These are phyloP conservation scores for Drosophila busckii DNA, from an alignment of 1,140 invertebrate species.

Conservation along the genomic window DNA sequence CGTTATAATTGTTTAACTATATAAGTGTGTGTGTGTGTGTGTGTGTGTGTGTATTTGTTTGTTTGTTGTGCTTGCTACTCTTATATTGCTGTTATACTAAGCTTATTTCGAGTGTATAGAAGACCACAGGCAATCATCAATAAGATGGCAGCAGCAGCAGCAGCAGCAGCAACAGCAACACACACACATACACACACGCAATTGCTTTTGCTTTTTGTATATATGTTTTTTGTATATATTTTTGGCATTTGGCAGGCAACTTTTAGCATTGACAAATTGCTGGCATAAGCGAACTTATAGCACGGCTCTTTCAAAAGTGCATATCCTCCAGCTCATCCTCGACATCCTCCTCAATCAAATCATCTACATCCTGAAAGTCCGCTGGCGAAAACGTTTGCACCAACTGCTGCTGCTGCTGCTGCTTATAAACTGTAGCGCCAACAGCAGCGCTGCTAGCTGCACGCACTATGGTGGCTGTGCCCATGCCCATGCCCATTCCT, in stretches of 20 bases:
- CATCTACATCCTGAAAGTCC: constrained; percentile 55
- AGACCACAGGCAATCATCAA: constrained; percentile 27
- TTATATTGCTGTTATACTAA: constrained; percentile 22
- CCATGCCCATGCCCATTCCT: too few relatives aligned
- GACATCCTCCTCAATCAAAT: constrained; percentile 52
- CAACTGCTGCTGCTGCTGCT: neutral
- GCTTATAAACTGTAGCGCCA: too few relatives aligned
- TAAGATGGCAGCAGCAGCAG: too few relatives aligned
- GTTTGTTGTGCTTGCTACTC: constrained; percentile 3
- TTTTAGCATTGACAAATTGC: constrained; percentile 24
- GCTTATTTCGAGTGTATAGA: constrained; percentile 55
- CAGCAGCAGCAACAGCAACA: neutral
- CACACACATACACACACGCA: constrained; percentile 5
- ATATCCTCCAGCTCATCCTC: constrained; percentile 26
- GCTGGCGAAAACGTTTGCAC: constrained; percentile 33
- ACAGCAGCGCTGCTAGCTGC: too few relatives aligned
- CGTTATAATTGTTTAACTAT: neutral
- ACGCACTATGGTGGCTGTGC: too few relatives aligned
- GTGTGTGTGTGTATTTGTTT: neutral
- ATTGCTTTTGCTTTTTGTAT: neutral
- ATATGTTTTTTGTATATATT: neutral
- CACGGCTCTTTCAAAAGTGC: constrained; percentile 25
- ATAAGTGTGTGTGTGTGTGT: neutral
- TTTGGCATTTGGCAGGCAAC: constrained; percentile 34
- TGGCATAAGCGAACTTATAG: neutral